phyloP scores from a whole-genome alignment of 2,113 vertebrate species.

The Oophaga pumilio region DNA sequence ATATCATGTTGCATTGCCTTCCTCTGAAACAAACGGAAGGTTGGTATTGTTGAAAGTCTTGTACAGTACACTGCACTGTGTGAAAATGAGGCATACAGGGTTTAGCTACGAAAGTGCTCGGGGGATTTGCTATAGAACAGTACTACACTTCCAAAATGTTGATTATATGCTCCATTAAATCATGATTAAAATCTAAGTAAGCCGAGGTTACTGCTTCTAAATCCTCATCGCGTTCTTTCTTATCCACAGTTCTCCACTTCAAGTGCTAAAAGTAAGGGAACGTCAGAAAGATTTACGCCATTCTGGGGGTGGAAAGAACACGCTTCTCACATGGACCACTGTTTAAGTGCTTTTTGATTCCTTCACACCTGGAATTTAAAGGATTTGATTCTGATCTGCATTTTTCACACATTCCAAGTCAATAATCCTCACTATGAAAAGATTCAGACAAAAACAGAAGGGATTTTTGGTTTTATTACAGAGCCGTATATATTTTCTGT shows the following conservation, averaged over 20 bases:
- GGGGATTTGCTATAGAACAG: constrained; percentile 7
- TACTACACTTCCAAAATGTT: constrained; percentile 17
- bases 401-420: constrained; percentile 53
- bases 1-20: background rate
- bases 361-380: constrained; percentile 53
- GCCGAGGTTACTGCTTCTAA: constrained; percentile 35
- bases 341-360: constrained; percentile 40
- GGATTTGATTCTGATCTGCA: constrained; percentile 50
- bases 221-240: constrained; percentile 6
- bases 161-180: constrained; percentile 47
- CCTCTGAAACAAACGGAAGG: background rate
- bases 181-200: constrained; percentile 48
- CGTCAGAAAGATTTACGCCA: constrained; percentile 24
- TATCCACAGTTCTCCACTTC: constrained; percentile 38
- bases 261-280: constrained; percentile 13
- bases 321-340: constrained; percentile 14
- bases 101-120: constrained; percentile 5
- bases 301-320: background rate
- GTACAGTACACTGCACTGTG: constrained; percentile 5
- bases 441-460: constrained; percentile 35
- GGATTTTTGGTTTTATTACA: constrained; percentile 43
- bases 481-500: constrained; percentile 49
- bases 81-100: constrained; percentile 6
- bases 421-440: constrained; percentile 48
- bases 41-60: constrained; percentile 27